Percentiles rank a stretch among this genome's conserved stretches.
phyloP scores from a whole-genome alignment of 2,797 vertebrate genomes.

The Dendrocincla fuliginosa region DNA sequence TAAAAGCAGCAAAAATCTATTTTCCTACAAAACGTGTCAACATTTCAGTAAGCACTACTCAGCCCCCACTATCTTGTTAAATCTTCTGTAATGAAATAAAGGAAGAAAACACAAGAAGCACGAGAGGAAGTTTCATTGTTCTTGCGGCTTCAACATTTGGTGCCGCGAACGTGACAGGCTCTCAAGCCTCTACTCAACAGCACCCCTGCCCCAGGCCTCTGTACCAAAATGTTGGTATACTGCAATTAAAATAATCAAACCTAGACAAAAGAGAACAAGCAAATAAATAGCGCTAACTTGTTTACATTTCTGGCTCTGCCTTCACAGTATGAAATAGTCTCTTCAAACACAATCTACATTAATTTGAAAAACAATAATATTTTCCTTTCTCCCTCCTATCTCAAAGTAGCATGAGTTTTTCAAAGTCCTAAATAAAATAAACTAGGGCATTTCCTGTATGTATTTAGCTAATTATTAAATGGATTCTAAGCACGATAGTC shows the following conservation, averaged over 20 bases:
- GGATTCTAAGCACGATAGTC: neutral
- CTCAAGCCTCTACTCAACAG: neutral
- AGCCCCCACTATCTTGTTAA: neutral
- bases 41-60: neutral
- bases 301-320: constrained; percentile 7
- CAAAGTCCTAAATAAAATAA: constrained; percentile 49
- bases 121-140: constrained; percentile 61
- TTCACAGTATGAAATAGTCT: constrained; percentile 15
- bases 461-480: constrained; percentile 52
- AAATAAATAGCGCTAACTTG: constrained; percentile 22
- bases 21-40: neutral
- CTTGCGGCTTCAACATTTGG: neutral
- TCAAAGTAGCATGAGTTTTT: constrained; percentile 41
- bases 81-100: constrained; percentile 40
- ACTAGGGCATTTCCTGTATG: constrained; percentile 50
- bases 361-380: constrained; percentile 50
- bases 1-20: neutral
- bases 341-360: constrained; percentile 31
- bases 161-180: neutral
- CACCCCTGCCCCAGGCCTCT: neutral
- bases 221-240: neutral
- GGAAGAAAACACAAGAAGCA: constrained; percentile 37
- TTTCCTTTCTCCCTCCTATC: constrained; percentile 46
- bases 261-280: constrained; percentile 3
- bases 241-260: constrained; percentile 45